Base-by-base conservation (phyloP, 1,140 invertebrate species). In the Myzus persicae region DNA sequence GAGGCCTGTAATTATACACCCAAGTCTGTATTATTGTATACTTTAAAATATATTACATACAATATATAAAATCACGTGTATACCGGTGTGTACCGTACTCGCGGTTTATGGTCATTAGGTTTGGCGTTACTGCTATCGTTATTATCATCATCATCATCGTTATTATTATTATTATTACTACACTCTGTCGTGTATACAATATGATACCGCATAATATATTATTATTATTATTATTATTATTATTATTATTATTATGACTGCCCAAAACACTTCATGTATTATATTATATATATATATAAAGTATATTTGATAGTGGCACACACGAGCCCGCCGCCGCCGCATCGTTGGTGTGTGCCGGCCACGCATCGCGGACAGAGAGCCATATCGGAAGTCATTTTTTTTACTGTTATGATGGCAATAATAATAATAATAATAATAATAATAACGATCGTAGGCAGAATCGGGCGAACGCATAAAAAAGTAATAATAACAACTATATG, bases 81-180 rank as follows among this genome's bases (percentile, higher is more conserved):
- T 67, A 67, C 59, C 59, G 59, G 59, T 67, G 5, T n/a, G 14
- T 24, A 76, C 36, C 59, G 59, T 6, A 76, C n/a, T n/a, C 59
- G 59, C 59, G 59, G 59, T 76, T 76, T 76, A 76, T 76, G 59
- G 59, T n/a, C 59, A 76, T 76, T 76, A 76, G 59, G 59, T 76
- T 76, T 76, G n/a, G n/a, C 59, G n/a, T 76, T 76, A 76, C 59
- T 76, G 59, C n/a, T 67, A 67, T 67, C 59, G n/a, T 67, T 20
- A 76, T 76, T 26, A 54, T 54, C 54, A 26, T 54, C 24, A 26
- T 26, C 7, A 26, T 54, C 4, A 67, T 67, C 14, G 18, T 76
- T 4, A 67, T 67, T 5, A n/a, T 59, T 31, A 31, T 26, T 59
- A 59, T 26, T 59, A 31, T 59, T 31, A 67, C 20, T n/a, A 76